phyloP scores from a whole-genome alignment of 2,113 vertebrate genomes.

The Ctenomys sociabilis region DNA sequence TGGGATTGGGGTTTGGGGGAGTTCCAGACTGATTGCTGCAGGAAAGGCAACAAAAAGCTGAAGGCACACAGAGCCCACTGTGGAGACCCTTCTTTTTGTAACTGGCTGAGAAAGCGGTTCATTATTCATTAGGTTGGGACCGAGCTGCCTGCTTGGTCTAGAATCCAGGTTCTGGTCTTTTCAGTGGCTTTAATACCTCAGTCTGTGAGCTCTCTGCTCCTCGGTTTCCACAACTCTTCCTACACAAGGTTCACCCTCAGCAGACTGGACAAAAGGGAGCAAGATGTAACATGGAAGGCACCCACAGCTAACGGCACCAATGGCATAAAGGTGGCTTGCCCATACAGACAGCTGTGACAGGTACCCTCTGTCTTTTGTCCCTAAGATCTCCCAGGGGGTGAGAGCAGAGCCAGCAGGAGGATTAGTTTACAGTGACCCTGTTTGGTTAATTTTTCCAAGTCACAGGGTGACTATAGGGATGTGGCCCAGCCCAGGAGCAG shows the following conservation, averaged over 20 bases:
- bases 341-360: fast-evolving
- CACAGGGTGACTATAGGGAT: background rate
- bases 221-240: background rate
- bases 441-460: background rate
- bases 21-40: fast-evolving
- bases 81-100: background rate
- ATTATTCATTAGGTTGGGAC: fast-evolving
- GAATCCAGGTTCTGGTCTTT: background rate
- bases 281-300: background rate
- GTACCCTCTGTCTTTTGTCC: too few species aligned
- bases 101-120: fast-evolving
- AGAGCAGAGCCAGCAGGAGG: background rate
- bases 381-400: fast-evolving
- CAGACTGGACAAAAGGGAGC: fast-evolving
- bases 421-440: background rate
- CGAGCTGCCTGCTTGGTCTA: too few species aligned
- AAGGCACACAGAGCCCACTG: fast-evolving
- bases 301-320: background rate
- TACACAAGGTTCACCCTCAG: background rate
- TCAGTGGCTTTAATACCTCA: fast-evolving
- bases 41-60: background rate
- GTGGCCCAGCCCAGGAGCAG: fast-evolving
- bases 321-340: fast-evolving
- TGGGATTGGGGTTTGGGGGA: fast-evolving
- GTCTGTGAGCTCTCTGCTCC: background rate